Conservation (phyloP, 2,113 vertebrate species). For the Callionymus lyra region DNA sequence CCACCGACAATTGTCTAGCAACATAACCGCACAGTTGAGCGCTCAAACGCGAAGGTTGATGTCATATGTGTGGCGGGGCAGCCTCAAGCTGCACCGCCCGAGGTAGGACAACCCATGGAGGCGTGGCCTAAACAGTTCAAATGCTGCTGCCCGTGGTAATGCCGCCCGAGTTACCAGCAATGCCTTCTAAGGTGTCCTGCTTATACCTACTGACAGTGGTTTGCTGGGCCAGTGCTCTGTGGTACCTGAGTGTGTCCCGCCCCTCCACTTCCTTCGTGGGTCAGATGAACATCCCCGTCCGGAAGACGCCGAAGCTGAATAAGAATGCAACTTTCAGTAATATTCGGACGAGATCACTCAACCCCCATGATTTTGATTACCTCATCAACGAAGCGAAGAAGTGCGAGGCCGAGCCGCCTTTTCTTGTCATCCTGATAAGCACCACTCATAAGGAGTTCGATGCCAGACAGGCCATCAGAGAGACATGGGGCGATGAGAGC, state of each 20-base stretch:
- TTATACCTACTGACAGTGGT: slow-evolving; percentile 92
- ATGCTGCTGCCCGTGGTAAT: slow-evolving; percentile 29
- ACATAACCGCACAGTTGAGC: slow-evolving; percentile 6
- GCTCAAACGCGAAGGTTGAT: slow-evolving; percentile 32
- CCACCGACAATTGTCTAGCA: slow-evolving; percentile 7
- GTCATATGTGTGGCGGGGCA: slow-evolving; percentile 49
- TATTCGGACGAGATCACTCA: slow-evolving; percentile 90
- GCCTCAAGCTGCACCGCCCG: slow-evolving; percentile 68
- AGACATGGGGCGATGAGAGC: slow-evolving; percentile 96
- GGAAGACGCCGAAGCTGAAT: slow-evolving; percentile 57
- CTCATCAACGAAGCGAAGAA: slow-evolving; percentile 91
- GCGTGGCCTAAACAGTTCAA: slow-evolving; percentile 36
- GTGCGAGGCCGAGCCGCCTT: slow-evolving; percentile 80
- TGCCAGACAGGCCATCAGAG: slow-evolving; percentile 93
- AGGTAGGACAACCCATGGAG: slow-evolving; percentile 44
- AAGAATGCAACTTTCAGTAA: slow-evolving; percentile 86
- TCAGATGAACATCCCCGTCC: slow-evolving; percentile 72
- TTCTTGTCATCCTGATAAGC: slow-evolving; percentile 94
- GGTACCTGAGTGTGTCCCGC: slow-evolving; percentile 91
- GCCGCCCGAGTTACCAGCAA: slow-evolving; percentile 64
- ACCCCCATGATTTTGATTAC: slow-evolving; percentile 90
- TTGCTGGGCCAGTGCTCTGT: slow-evolving; percentile 96
- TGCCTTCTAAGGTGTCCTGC: slow-evolving; percentile 97
- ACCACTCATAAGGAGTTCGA: slow-evolving; percentile 98
- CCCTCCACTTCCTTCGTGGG: slow-evolving; percentile 83